Conservation (phyloP, 2,797 vertebrate genomes). For the Sebastes matsubarae region DNA sequence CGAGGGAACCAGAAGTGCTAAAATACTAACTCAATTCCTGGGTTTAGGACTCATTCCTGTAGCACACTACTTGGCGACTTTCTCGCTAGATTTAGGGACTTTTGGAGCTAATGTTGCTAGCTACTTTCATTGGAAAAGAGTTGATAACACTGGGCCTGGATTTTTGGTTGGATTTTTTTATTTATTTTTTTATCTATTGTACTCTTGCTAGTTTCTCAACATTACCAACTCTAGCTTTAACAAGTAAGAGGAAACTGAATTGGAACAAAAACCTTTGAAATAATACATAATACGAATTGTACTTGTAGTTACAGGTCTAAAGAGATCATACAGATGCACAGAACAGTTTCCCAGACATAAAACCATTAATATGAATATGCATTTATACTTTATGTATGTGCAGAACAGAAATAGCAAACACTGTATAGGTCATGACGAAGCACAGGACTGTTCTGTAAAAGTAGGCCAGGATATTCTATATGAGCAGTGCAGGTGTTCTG, state of each 20-base stretch:
- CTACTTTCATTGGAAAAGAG: no score
- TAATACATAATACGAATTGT: neutral
- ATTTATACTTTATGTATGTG: neutral
- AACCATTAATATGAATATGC: neutral
- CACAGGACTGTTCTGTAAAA: neutral
- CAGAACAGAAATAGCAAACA: conserved; percentile 11
- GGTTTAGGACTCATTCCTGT: no score
- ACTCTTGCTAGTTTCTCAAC: no score
- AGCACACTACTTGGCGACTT: no score
- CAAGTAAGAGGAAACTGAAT: neutral
- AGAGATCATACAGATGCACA: neutral
- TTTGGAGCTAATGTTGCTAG: no score
- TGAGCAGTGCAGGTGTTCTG: conserved; percentile 26
- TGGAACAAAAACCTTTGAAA: neutral
- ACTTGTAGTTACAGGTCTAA: neutral
- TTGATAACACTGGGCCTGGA: fast-evolving
- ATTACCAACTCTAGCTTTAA: no score
- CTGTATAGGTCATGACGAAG: conserved; percentile 12
- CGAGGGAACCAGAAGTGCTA: no score
- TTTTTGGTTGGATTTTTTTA: no score
- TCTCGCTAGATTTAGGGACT: no score
- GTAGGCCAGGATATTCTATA: conserved; percentile 22
- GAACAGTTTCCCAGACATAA: neutral
- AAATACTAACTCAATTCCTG: no score
- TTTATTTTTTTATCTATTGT: no score